Evolutionary conservation across 2,797 vertebrate species (phyloP).

Genomic region (Alca torda): DNA sequence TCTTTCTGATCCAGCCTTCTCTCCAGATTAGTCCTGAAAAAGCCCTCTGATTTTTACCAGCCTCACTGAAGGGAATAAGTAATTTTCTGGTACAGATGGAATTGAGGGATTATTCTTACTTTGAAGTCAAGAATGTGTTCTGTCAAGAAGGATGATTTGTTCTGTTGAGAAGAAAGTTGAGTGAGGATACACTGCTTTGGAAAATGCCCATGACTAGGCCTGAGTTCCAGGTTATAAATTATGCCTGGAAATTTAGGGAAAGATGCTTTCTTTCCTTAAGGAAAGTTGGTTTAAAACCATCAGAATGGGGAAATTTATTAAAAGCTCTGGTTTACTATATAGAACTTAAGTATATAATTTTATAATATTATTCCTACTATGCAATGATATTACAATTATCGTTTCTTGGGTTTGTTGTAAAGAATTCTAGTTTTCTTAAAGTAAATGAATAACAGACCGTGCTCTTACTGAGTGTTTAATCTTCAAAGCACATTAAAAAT

Average conservation of each 20-base stretch:
- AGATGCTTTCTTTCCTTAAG: neutral
- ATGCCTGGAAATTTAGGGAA: neutral
- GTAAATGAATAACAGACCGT: neutral
- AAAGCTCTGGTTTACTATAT: neutral
- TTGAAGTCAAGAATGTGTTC: neutral
- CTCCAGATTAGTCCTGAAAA: neutral
- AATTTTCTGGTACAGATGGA: neutral
- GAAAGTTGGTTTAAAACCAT: neutral
- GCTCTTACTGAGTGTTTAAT: neutral
- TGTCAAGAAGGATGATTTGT: neutral
- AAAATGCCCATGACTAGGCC: neutral
- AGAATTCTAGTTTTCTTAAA: neutral
- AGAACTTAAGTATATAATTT: neutral
- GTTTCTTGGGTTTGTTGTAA: neutral
- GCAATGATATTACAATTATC: neutral
- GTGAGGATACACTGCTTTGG: neutral
- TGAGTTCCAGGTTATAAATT: neutral
- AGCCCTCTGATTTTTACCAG: neutral
- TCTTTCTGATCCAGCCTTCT: neutral
- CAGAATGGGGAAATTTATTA: neutral
- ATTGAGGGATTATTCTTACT: neutral
- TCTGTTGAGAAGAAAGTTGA: neutral
- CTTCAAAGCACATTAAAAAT: constrained; percentile 5
- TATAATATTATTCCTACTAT: neutral
- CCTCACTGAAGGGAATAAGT: neutral